phyloP scores from a whole-genome alignment of 2,888 invertebrate species.

The Chloromyia formosa region DNA sequence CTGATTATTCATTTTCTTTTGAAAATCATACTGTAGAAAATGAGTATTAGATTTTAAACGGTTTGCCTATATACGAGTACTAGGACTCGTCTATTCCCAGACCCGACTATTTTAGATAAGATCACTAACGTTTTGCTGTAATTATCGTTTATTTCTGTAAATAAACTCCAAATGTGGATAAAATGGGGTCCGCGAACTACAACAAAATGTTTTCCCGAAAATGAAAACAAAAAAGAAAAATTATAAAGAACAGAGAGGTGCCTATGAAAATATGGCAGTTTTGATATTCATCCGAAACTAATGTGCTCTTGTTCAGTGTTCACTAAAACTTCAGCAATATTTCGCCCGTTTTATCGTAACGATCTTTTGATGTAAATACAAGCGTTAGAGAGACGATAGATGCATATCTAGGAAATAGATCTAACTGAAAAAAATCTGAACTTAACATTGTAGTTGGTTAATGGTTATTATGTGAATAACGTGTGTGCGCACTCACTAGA shows the following conservation, averaged over 20 bases:
- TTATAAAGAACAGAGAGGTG: not conserved
- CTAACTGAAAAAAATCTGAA: too few species aligned
- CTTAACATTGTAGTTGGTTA: too few species aligned
- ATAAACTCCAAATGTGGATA: not conserved
- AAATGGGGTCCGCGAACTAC: too few species aligned
- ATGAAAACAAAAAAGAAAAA: not conserved
- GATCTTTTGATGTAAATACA: too few species aligned
- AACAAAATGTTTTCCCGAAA: not conserved
- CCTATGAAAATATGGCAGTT: conserved; percentile 9
- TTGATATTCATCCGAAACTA: conserved; percentile 39
- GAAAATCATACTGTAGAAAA: conserved; percentile 41
- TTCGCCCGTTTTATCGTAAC: conserved; percentile 21
- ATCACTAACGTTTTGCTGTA: conserved; percentile 21
- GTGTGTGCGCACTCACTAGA: too few species aligned
- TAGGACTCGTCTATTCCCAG: conserved; percentile 35
- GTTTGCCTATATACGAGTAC: not conserved
- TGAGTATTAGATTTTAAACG: conserved; percentile 45
- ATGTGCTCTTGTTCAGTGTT: conserved; percentile 27
- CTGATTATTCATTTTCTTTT: conserved; percentile 12
- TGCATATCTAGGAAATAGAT: too few species aligned
- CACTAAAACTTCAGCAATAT: conserved; percentile 29
- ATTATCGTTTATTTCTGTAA: conserved; percentile 11
- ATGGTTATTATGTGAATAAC: too few species aligned
- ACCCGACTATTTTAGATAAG: conserved; percentile 19
- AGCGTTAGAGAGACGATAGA: too few species aligned